Conservation (phyloP, 2,113 vertebrate genomes). For the Sphyrna mokarran region DNA sequence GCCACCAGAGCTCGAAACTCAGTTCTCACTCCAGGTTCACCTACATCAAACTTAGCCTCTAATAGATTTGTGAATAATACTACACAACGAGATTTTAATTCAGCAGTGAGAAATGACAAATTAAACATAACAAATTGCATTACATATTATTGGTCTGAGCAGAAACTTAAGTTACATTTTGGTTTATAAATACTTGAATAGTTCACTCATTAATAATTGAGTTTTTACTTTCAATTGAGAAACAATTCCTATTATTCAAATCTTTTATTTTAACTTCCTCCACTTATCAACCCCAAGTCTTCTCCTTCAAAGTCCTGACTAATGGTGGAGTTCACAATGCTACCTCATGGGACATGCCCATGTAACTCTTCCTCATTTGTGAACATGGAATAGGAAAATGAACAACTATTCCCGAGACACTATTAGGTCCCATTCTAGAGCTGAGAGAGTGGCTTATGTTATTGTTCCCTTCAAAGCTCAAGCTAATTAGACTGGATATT, state of each 20-base stretch:
- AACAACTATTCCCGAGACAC: background rate
- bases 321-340: background rate
- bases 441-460: background rate
- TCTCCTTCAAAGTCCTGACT: background rate
- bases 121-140: background rate
- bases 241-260: background rate
- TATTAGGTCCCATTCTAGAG: background rate
- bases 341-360: background rate
- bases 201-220: background rate
- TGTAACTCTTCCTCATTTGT: background rate
- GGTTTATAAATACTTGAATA: background rate
- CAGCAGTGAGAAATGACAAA: background rate
- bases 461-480: background rate
- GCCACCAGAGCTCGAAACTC: background rate
- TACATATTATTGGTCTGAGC: background rate
- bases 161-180: background rate
- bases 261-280: background rate
- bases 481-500: background rate
- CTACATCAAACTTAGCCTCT: background rate
- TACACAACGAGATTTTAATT: background rate
- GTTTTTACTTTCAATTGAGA: background rate
- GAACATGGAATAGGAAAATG: background rate
- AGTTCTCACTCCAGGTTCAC: background rate
- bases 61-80: background rate
- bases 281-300: no score